Conservation (phyloP, 2,797 vertebrate species). For the Muraenolepis orangiensis region DNA sequence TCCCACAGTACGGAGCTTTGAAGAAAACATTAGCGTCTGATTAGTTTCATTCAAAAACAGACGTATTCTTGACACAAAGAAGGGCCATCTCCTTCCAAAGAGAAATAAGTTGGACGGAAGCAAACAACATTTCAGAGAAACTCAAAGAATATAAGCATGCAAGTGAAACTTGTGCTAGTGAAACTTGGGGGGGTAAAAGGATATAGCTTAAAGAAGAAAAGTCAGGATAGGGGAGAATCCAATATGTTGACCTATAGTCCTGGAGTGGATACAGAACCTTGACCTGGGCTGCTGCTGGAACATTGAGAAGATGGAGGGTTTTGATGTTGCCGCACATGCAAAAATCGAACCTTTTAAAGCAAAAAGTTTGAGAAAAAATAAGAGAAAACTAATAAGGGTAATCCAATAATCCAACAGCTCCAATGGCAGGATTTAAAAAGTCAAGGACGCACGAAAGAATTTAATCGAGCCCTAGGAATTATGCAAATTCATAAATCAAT, state of each 20-base stretch:
- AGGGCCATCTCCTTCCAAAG: neutral
- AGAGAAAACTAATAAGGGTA: neutral
- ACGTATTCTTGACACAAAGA: neutral
- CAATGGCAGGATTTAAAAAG: neutral
- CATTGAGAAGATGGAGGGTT: neutral
- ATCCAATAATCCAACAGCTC: neutral
- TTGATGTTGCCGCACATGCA: neutral
- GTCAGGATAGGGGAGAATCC: neutral
- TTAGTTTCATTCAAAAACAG: neutral
- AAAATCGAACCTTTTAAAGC: neutral
- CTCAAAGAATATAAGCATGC: neutral
- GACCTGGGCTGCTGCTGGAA: neutral
- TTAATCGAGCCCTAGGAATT: constrained; percentile 15
- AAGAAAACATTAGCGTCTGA: neutral
- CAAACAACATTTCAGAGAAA: neutral
- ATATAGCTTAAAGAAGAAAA: neutral
- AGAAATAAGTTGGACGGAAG: neutral
- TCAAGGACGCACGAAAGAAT: constrained; percentile 5
- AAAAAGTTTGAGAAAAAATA: neutral
- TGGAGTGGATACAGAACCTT: neutral
- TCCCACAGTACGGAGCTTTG: neutral
- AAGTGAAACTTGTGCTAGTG: too few relatives aligned
- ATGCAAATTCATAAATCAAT: constrained; percentile 45
- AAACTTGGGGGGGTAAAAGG: too few relatives aligned
- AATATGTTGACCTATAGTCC: neutral